phyloP scores from a whole-genome alignment of 2,797 vertebrate species.

The Melanotaenia boesemani region DNA sequence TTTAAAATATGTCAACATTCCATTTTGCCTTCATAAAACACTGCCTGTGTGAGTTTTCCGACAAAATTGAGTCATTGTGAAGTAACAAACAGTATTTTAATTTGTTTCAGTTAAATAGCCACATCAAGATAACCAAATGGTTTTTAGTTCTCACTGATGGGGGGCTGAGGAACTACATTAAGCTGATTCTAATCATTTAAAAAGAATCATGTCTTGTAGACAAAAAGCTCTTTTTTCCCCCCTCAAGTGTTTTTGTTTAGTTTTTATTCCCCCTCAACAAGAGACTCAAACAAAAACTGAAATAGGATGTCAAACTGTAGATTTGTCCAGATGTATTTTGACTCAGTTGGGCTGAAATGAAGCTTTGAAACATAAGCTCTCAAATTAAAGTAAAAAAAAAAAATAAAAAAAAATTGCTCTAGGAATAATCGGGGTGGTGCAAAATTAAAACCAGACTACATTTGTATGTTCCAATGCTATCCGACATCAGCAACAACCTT shows the following conservation, averaged over 20 bases:
- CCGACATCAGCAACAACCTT: neutral
- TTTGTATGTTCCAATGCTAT: neutral
- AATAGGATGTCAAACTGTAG: neutral
- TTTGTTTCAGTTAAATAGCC: neutral
- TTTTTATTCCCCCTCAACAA: neutral
- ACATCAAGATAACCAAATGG: neutral
- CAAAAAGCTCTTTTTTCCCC: no score
- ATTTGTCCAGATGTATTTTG: neutral
- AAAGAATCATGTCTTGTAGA: neutral
- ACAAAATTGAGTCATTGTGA: conserved; percentile 27
- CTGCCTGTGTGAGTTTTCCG: conserved; percentile 29
- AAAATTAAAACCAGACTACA: neutral
- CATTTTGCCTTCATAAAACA: conserved; percentile 57
- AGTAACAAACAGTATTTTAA: conserved; percentile 21
- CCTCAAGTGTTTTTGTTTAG: neutral
- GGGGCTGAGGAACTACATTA: neutral
- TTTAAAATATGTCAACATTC: conserved; percentile 74
- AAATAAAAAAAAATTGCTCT: neutral
- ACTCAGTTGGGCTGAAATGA: neutral
- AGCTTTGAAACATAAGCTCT: neutral
- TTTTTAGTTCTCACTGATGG: neutral
- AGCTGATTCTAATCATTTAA: neutral
- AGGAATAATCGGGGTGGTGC: neutral
- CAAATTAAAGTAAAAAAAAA: no score
- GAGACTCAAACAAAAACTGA: neutral